These are phyloP conservation scores for Cotesia typhae DNA, from an alignment of 1,140 invertebrate species.

Conservation along the genomic window DNA sequence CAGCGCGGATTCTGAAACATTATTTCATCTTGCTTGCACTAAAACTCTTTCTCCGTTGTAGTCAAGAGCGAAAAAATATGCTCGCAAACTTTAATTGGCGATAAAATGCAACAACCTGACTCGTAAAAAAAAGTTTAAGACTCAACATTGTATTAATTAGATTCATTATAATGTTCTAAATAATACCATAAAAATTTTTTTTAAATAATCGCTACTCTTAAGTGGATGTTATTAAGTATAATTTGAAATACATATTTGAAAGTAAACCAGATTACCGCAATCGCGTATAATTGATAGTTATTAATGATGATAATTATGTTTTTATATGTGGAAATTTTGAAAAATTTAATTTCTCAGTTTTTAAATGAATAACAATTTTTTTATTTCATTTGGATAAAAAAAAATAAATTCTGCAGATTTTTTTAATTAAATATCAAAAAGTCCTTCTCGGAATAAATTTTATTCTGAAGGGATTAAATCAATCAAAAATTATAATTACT, in stretches of 20 bases:
- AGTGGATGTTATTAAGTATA: too few species aligned
- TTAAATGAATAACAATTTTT: too few species aligned
- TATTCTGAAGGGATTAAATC: neutral
- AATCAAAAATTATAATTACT: too few species aligned
- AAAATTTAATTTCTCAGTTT: too few species aligned
- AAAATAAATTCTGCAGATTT: too few species aligned
- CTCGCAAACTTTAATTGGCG: conserved; percentile 60
- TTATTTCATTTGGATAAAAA: too few species aligned
- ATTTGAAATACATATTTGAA: too few species aligned
- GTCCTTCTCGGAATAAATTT: too few species aligned
- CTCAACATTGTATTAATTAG: conserved; percentile 65
- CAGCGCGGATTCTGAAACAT: conserved; percentile 33
- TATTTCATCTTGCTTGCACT: conserved; percentile 24
- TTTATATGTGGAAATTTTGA: too few species aligned
- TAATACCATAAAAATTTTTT: conserved; percentile 43
- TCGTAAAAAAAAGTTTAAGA: conserved; percentile 61
- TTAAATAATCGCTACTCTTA: neutral
- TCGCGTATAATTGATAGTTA: neutral
- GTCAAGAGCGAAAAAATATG: conserved; percentile 23
- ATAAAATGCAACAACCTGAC: conserved; percentile 57
- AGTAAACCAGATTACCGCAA: too few species aligned
- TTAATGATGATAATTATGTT: conserved; percentile 8
- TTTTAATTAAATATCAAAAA: too few species aligned
- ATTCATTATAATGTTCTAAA: conserved; percentile 59
- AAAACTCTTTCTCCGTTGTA: conserved; percentile 35